Base-by-base conservation (phyloP, 2,888 invertebrate genomes). In the Drosophila antonietae region DNA sequence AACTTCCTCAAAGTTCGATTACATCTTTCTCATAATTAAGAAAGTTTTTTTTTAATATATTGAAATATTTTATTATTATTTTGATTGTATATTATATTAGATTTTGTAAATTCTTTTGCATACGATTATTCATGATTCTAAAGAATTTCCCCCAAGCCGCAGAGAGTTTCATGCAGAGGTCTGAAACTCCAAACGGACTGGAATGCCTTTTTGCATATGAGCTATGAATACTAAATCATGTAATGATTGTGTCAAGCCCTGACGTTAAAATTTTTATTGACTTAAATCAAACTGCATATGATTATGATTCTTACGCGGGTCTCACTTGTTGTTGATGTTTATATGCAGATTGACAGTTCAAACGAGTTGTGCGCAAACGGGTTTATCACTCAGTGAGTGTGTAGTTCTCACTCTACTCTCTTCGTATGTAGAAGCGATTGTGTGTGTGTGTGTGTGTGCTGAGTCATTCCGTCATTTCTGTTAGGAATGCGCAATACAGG, bases 401-500 rank as follows among this genome's bases (percentile, higher is more conserved):
- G 28, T 23, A 31, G 12, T 31, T 49, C 31, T 31, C 49, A 49
- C 31, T 49, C 31, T 31, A 49, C 8, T 43, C 39, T 39, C 39
- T 37, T 20, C 20, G 8, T 35, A 15, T 20, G 3, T 35, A 18
- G 7, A n/a, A 23, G 37, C 51, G 31, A 8, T 23, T 65, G 31
- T 39, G 31, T 53, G 49, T 33, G 31, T 53, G 49, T 39, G 37
- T 53, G 49, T 52, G 31, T 71, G 20, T 49, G 20, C 60, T 78
- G 74, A 78, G 55, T 81, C 75, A 80, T 78, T 75, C 74, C 63
- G 39, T 72, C 62, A 81, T 69, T 79, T 77, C 55, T 47, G 58
- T 70, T 46, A 55, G 66, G 62, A 52, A 73, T 78, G 52, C 60
- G 10, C 60, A 61, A 61, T n/a, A 43, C 58, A 43, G 35, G 28